Evolutionary conservation across 2,888 invertebrate genomes (phyloP).

Genomic region (Eupithecia subumbrata): DNA sequence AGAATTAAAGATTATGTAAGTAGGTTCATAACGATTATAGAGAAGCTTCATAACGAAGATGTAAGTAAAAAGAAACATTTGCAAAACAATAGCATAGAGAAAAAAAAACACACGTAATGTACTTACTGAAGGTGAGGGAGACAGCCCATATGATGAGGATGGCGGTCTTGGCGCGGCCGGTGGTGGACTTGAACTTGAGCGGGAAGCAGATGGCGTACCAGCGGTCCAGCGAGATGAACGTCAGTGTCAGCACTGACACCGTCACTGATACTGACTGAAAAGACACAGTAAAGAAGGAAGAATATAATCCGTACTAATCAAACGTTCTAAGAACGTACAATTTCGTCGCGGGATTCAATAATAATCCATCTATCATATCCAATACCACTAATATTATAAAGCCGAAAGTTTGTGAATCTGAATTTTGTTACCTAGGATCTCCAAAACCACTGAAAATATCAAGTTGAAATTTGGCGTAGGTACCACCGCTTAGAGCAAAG

Average conservation of each 20-base stretch:
- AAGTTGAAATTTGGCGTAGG: too few species aligned
- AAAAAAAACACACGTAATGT: background rate
- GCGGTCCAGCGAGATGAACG: slow-evolving; percentile 96
- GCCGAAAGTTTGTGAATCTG: too few species aligned
- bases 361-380: background rate
- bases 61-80: background rate
- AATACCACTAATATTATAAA: too few species aligned
- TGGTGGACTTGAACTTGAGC: slow-evolving; percentile 93
- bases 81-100: background rate
- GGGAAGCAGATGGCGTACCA: slow-evolving; percentile 98
- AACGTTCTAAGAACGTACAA: too few species aligned
- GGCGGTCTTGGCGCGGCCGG: slow-evolving; percentile 90
- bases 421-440: too few species aligned
- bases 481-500: too few species aligned
- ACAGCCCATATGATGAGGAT: slow-evolving; percentile 93
- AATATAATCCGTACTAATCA: background rate
- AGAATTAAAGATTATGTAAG: too few species aligned
- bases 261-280: slow-evolving; percentile 95
- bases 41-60: background rate
- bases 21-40: background rate
- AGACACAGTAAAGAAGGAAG: slow-evolving; percentile 40
- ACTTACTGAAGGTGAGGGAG: slow-evolving; percentile 89
- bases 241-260: slow-evolving; percentile 95
- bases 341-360: too few species aligned
- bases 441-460: too few species aligned